Evolutionary conservation across 2,888 invertebrate species (phyloP).

Genomic region (Cryptocephalus moraei): DNA sequence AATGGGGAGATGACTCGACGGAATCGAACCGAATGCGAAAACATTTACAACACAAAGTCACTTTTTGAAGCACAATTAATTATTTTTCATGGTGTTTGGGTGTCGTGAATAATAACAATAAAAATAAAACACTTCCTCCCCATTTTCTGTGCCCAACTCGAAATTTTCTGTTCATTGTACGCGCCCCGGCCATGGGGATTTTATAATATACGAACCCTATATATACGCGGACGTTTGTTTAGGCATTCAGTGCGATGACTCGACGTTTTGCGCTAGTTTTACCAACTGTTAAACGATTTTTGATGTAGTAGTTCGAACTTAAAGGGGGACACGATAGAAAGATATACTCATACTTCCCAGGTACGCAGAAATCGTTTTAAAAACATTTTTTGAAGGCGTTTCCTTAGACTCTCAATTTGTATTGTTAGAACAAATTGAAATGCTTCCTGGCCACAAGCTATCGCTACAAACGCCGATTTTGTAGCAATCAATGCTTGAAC

Average conservation of each 20-base stretch:
- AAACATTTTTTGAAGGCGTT: too few relatives aligned
- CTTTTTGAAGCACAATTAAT: constrained; percentile 38
- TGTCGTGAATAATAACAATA: constrained; percentile 24
- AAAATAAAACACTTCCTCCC: constrained; percentile 26
- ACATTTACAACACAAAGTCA: constrained; percentile 25
- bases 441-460: too few relatives aligned
- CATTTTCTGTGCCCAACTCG: constrained; percentile 23
- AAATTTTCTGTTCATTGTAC: constrained; percentile 20
- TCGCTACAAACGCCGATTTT: too few relatives aligned
- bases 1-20: constrained; percentile 14
- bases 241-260: constrained; percentile 17
- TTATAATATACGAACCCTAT: constrained; percentile 26
- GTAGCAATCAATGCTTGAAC: too few relatives aligned
- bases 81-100: constrained; percentile 40
- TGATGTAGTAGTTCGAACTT: constrained; percentile 7
- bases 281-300: constrained; percentile 14
- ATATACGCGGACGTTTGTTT: constrained; percentile 22
- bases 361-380: too few relatives aligned
- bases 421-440: too few relatives aligned
- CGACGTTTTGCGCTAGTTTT: constrained; percentile 13
- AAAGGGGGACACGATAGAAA: not conserved
- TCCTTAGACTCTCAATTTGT: too few relatives aligned
- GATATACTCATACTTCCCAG: too few relatives aligned
- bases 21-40: constrained; percentile 13
- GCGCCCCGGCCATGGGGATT: constrained; percentile 24